Conservation (phyloP, 2,888 invertebrate genomes). For the Orchesella flavescens region DNA sequence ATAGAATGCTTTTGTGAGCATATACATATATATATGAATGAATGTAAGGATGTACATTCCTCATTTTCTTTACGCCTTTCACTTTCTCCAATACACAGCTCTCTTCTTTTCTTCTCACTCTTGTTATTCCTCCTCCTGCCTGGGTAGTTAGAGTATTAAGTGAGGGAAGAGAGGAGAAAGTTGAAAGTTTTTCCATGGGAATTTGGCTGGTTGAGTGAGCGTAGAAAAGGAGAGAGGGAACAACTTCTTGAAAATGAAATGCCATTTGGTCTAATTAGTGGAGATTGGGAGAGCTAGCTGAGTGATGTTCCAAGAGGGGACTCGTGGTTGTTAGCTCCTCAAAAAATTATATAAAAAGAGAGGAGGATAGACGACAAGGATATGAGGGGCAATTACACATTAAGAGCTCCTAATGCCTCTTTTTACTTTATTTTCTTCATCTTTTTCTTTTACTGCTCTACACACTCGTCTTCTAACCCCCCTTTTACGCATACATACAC, state of each 20-base stretch:
- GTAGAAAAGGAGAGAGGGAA: conserved; percentile 19
- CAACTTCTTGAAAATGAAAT: conserved; percentile 56
- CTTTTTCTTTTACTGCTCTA: not conserved
- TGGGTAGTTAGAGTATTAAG: not conserved
- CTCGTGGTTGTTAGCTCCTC: not conserved
- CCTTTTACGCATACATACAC: no score
- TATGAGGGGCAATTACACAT: conserved; percentile 11
- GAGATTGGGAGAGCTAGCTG: conserved; percentile 50
- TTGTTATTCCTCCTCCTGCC: not conserved
- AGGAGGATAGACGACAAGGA: conserved; percentile 8
- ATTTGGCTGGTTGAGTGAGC: not conserved
- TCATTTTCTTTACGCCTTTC: conserved; percentile 2
- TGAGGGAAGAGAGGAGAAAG: not conserved
- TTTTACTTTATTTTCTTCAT: conserved; percentile 9
- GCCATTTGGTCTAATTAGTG: conserved; percentile 65
- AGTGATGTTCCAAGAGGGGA: conserved; percentile 13
- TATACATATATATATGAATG: no score
- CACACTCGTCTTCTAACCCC: not conserved
- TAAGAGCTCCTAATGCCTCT: conserved; percentile 29
- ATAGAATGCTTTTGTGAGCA: no score
- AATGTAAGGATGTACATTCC: no score
- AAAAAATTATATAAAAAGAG: not conserved
- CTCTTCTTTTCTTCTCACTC: not conserved
- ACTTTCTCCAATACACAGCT: conserved; percentile 4
- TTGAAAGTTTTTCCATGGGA: conserved; percentile 10